Evolutionary conservation across 2,797 vertebrate genomes (phyloP).

Genomic region (Diglossa cyanea): DNA sequence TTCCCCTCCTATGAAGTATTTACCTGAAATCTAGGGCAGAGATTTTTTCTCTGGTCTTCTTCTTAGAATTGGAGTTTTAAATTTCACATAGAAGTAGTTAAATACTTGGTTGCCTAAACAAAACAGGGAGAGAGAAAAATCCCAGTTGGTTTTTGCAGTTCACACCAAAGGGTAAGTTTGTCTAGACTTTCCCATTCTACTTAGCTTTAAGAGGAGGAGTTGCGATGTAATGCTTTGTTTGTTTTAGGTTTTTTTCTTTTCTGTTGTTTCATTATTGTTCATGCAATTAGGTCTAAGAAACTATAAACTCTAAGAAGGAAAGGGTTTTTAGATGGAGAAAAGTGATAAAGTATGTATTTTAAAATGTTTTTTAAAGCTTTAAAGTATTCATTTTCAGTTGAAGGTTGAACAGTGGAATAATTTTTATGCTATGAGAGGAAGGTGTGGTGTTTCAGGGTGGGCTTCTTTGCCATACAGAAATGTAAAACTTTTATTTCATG

Average conservation of each 20-base stretch:
- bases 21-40: not conserved
- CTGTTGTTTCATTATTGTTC: not conserved
- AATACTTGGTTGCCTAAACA: not conserved
- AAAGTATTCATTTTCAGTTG: not conserved
- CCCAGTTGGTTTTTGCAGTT: not conserved
- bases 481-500: not conserved
- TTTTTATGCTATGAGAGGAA: not conserved
- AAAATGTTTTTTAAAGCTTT: not conserved
- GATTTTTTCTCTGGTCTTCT: not conserved
- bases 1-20: not conserved
- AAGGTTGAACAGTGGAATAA: not conserved
- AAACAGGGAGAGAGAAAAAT: not conserved
- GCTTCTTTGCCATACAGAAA: not conserved
- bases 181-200: not conserved
- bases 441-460: not conserved
- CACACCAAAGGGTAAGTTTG: not conserved
- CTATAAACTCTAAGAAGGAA: not conserved
- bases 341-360: not conserved
- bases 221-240: not conserved
- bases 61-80: not conserved
- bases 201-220: not conserved
- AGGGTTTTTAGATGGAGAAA: not conserved
- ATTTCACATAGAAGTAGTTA: not conserved
- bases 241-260: accelerated
- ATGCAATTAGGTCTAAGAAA: not conserved